phyloP scores from a whole-genome alignment of 2,113 vertebrate species.

The Phaethon lepturus region DNA sequence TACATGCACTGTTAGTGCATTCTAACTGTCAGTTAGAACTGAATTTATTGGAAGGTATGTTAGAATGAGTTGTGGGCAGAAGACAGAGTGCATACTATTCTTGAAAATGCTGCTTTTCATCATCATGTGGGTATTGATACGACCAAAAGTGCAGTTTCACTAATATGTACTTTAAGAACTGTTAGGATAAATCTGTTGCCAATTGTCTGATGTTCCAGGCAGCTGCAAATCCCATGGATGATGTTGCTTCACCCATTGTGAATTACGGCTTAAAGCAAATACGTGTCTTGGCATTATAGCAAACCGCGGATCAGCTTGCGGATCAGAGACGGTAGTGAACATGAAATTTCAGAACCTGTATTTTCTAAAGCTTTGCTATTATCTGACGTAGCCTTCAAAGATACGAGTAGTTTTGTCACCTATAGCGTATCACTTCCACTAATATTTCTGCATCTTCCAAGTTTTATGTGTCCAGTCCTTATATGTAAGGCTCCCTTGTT shows the following conservation, averaged over 20 bases:
- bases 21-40: neutral
- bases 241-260: neutral
- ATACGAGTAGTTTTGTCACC: neutral
- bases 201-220: neutral
- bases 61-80: neutral
- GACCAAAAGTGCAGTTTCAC: neutral
- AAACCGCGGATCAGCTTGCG: conserved; percentile 34
- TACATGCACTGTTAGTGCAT: neutral
- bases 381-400: neutral
- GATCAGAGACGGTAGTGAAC: neutral
- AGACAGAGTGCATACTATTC: neutral
- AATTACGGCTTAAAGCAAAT: neutral
- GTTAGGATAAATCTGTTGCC: neutral
- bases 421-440: neutral
- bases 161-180: neutral
- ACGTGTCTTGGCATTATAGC: conserved; percentile 3
- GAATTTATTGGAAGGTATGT: neutral
- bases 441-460: neutral
- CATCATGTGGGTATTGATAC: neutral
- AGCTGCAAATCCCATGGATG: neutral
- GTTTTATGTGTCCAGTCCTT: neutral
- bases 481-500: neutral
- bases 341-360: neutral
- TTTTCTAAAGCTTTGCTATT: conserved; percentile 28
- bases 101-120: neutral